phyloP scores from a whole-genome alignment of 2,888 invertebrate species.

The Apotomis betuletana region DNA sequence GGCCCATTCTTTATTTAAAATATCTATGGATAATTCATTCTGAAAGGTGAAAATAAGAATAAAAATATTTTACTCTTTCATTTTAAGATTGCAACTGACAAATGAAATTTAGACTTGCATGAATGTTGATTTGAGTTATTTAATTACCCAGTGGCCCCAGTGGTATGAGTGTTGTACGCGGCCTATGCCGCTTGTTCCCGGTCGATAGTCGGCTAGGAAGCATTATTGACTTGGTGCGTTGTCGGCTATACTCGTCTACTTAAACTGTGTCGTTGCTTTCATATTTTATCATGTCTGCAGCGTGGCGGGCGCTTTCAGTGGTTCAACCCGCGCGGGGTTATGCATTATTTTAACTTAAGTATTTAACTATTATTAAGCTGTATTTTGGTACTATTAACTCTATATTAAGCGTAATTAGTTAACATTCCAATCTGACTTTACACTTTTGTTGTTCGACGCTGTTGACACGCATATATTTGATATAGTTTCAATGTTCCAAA shows the following conservation, averaged over 20 bases:
- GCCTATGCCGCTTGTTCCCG: neutral
- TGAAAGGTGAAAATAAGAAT: neutral
- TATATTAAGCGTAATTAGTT: conserved; percentile 69
- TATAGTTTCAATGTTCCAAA: conserved; percentile 16
- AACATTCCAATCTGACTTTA: conserved; percentile 67
- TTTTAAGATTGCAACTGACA: neutral
- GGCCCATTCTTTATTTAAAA: neutral
- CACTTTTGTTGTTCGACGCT: conserved; percentile 34
- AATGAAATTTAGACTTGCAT: neutral
- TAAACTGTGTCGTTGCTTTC: conserved; percentile 56
- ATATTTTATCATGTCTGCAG: conserved; percentile 60
- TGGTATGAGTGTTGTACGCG: neutral
- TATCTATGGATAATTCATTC: neutral
- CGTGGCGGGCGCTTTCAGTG: conserved; percentile 42
- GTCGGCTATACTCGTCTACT: conserved; percentile 41
- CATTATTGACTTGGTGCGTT: conserved; percentile 2
- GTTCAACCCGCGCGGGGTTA: conserved; percentile 32
- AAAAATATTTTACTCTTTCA: neutral
- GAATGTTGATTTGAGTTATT: conserved; percentile 9
- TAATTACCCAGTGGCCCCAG: neutral
- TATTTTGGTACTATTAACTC: conserved; percentile 75
- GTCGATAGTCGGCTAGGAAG: neutral
- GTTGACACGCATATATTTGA: conserved; percentile 27
- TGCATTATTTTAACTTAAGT: conserved; percentile 53
- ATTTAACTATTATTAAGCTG: conserved; percentile 70